phyloP scores from a whole-genome alignment of 2,888 invertebrate genomes.

The Campopleginae sp. region DNA sequence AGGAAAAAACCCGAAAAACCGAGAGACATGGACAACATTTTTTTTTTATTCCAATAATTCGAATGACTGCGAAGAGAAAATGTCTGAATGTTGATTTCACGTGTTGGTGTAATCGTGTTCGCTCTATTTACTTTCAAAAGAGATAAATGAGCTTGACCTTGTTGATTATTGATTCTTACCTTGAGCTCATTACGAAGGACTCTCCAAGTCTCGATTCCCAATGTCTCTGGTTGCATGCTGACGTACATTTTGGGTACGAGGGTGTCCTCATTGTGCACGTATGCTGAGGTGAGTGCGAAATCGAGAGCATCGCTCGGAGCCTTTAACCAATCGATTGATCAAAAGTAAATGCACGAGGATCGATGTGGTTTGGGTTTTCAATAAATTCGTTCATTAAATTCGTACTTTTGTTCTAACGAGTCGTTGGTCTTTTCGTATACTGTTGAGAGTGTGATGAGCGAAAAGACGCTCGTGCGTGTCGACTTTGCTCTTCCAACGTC shows the following conservation, averaged over 20 bases:
- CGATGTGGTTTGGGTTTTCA: background rate
- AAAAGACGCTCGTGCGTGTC: slow-evolving; percentile 85
- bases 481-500: slow-evolving; percentile 77
- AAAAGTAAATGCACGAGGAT: background rate
- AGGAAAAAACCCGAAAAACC: background rate
- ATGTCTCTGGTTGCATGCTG: slow-evolving; percentile 89
- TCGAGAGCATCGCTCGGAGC: slow-evolving; percentile 90
- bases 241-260: slow-evolving; percentile 83
- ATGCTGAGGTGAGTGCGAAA: slow-evolving; percentile 88
- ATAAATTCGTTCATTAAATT: background rate
- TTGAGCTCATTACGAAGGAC: slow-evolving; percentile 86
- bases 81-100: background rate
- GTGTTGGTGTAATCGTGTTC: background rate
- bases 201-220: slow-evolving; percentile 88
- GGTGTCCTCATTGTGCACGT: slow-evolving; percentile 88
- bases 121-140: background rate
- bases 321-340: slow-evolving; percentile 75
- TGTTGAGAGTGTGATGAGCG: slow-evolving; percentile 87
- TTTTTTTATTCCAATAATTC: background rate
- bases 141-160: background rate
- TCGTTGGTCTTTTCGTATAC: slow-evolving; percentile 84
- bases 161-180: slow-evolving; percentile 70
- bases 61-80: background rate
- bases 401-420: slow-evolving; percentile 75
- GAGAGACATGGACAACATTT: background rate